These are phyloP conservation scores for Hydractinia symbiolongicarpus DNA, from an alignment of 30 jellyfish, hydroid and myxozoan species.

Conservation along the genomic window DNA sequence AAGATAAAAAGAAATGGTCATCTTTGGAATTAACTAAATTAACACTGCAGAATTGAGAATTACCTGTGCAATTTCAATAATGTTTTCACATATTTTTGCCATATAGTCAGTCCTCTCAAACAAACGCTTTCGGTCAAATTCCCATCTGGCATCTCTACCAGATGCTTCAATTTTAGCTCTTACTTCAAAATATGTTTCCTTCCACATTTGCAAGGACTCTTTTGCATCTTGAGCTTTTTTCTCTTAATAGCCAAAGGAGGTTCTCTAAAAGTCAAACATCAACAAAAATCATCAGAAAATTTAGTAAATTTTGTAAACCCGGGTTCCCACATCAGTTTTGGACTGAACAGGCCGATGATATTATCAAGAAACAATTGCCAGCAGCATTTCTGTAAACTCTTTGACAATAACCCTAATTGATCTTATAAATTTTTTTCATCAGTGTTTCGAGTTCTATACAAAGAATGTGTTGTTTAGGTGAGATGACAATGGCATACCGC, in stretches of 20 bases:
- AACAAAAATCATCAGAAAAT: too few species aligned
- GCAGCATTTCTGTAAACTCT: too few species aligned
- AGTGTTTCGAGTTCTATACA: too few species aligned
- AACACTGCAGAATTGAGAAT: neutral
- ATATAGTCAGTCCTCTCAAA: conserved; percentile 94
- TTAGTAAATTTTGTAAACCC: too few species aligned
- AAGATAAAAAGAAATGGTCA: neutral
- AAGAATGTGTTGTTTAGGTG: too few species aligned
- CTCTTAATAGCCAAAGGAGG: conserved; percentile 81
- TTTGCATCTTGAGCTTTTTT: conserved; percentile 82
- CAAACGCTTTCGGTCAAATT: conserved; percentile 85
- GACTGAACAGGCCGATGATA: too few species aligned
- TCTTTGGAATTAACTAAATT: neutral
- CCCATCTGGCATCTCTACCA: conserved; percentile 99
- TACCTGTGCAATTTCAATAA: conserved; percentile 89
- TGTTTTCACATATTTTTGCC: conserved; percentile 97
- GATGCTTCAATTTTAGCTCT: conserved; percentile 94
- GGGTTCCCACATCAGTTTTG: too few species aligned
- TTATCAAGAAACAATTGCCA: too few species aligned
- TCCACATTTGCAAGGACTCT: conserved; percentile 75
- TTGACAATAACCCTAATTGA: too few species aligned
- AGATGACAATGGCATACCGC: conserved; percentile 44
- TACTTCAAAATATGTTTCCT: conserved; percentile 85
- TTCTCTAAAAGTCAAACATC: conserved; percentile 38
- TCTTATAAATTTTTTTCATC: too few species aligned